phyloP scores from a whole-genome alignment of 1,140 invertebrate genomes.

The Agrypnia vestita region DNA sequence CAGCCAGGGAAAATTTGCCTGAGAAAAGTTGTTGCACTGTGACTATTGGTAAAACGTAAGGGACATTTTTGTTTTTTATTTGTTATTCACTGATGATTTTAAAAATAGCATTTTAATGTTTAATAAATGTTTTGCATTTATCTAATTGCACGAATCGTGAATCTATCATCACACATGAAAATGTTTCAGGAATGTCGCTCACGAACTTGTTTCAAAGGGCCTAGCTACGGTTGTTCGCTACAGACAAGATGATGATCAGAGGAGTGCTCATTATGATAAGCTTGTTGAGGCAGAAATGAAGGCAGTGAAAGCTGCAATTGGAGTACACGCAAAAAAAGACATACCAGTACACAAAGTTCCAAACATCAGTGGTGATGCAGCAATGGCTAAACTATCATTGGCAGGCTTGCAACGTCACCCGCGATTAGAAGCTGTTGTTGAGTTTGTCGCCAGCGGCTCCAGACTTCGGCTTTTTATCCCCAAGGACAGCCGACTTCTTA shows the following conservation, averaged over 20 bases:
- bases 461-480: constrained; percentile 93
- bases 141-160: no score
- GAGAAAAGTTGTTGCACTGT: constrained; percentile 98
- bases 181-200: constrained; percentile 89
- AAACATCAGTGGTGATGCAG: constrained; percentile 89
- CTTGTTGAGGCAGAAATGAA: constrained; percentile 94
- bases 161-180: no score
- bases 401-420: constrained; percentile 90
- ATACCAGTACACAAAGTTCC: constrained; percentile 87
- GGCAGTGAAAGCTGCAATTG: constrained; percentile 89
- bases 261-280: constrained; percentile 94
- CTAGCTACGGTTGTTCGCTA: constrained; percentile 94
- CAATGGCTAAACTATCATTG: constrained; percentile 93
- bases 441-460: constrained; percentile 96
- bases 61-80: constrained; percentile 56
- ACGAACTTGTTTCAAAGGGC: constrained; percentile 94
- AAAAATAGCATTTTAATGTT: not conserved
- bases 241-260: constrained; percentile 95
- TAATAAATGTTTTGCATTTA: no score
- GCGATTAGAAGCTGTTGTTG: constrained; percentile 92
- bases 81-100: not conserved
- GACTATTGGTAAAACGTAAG: constrained; percentile 85
- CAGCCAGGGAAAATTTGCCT: constrained; percentile 92
- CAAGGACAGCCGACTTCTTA: constrained; percentile 95
- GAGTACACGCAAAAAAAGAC: constrained; percentile 91